Base-by-base conservation (phyloP, 2,888 invertebrate species). In the Drosophila limbata region DNA sequence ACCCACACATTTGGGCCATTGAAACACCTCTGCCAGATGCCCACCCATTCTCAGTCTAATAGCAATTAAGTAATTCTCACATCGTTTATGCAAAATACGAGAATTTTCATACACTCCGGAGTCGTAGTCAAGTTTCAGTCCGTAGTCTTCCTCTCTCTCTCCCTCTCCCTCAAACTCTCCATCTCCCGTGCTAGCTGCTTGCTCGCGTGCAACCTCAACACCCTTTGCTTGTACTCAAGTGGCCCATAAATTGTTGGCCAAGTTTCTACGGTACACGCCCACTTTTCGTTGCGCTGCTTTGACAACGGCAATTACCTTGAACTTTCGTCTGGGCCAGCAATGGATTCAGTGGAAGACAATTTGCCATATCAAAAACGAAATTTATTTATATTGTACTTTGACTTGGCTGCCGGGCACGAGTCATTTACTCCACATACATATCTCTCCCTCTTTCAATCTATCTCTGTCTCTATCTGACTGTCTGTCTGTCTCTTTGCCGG, bases 1-100 rank as follows among this genome's bases (percentile, higher is more conserved):
- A 48, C 66, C 65, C 63, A 72, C 65, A 67, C 72, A 56, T 68
- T 68, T 56, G 53, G 53, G 69, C 25, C 66, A 69, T 50, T 65
- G 59, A 31, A 59, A 69, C 69, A 60, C 61, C 68, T 64, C 64
- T 48, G 3, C 25, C 45, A 61, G 37, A 65, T 53, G 60, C 45
- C 69, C 52, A 72, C 52, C 48, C 69, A 64, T 69, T 10, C 56
- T 60, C 59, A 45, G 53, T 72, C 64, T 79, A 74, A 68, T 69
- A 79, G 81, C 88, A 87, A 87, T 87, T 87, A 87, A 88, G 87
- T 87, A 88, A 87, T 87, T 87, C 87, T 84, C 87, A 88, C 87
- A 88, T 86, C 87, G 83, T 88, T 88, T 87, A 87, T 87, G 87
- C 87, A 87, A 87, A 87, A 81, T 81, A 77, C 76, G 65, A 68